phyloP scores from a whole-genome alignment of 2,888 invertebrate genomes.

The Panzeria rudis region DNA sequence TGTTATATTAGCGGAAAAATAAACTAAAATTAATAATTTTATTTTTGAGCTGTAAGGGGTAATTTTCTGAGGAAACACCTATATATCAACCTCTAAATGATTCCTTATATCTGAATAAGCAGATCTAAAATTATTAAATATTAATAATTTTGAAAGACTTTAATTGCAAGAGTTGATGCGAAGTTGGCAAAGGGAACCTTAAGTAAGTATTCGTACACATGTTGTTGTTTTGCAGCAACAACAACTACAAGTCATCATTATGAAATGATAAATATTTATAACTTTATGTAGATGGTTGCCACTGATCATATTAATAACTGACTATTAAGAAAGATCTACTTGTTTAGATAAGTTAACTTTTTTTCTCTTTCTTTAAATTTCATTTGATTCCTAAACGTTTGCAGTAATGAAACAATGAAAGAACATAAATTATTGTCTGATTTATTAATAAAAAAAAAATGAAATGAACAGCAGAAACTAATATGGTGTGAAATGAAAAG shows the following conservation, averaged over 20 bases:
- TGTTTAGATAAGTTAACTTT: conserved; percentile 55
- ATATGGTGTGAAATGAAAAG: conserved; percentile 68
- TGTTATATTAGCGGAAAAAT: too few species aligned
- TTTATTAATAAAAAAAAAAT: conserved; percentile 56
- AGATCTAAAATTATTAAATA: conserved; percentile 43
- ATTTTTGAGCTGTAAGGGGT: too few species aligned
- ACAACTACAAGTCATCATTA: conserved; percentile 54
- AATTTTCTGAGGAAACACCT: too few species aligned
- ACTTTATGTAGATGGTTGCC: conserved; percentile 51
- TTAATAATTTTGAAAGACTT: not conserved
- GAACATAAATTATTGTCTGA: conserved; percentile 65
- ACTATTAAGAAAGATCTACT: conserved; percentile 62
- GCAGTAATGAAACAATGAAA: conserved; percentile 26
- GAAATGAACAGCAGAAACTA: conserved; percentile 13
- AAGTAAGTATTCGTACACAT: not conserved
- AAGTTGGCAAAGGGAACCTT: not conserved
- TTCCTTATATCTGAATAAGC: conserved; percentile 17
- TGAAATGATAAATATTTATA: conserved; percentile 69
- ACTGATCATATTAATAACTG: conserved; percentile 66
- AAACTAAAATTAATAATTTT: too few species aligned
- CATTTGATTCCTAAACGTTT: conserved; percentile 44
- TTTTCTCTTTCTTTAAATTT: conserved; percentile 23
- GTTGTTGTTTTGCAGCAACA: conserved; percentile 7
- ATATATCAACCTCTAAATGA: not conserved
- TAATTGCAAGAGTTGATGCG: not conserved